These are phyloP conservation scores for Pammene fasciana DNA, from an alignment of 2,888 invertebrate species.

Conservation along the genomic window DNA sequence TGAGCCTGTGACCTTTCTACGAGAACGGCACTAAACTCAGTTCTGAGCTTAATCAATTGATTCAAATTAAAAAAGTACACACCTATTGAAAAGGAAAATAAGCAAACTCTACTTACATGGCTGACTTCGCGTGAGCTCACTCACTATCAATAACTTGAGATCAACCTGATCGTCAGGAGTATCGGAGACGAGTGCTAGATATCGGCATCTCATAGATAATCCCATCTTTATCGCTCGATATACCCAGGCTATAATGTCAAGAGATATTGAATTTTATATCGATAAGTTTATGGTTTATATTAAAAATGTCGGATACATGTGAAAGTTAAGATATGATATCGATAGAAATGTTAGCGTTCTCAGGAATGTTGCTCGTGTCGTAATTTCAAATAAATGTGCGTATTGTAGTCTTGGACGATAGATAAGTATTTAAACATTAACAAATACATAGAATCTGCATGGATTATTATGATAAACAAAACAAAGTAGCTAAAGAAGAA, in stretches of 20 bases:
- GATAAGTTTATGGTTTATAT: not conserved
- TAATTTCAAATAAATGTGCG: not conserved
- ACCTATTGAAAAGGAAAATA: not conserved
- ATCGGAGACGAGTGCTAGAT: slow-evolving; percentile 13
- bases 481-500: too few relatives aligned
- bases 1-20: too few relatives aligned
- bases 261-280: not conserved
- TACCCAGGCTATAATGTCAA: not conserved
- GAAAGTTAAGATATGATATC: slow-evolving; percentile 39
- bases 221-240: slow-evolving; percentile 17
- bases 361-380: slow-evolving; percentile 10
- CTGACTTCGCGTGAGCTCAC: slow-evolving; percentile 45
- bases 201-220: slow-evolving; percentile 29
- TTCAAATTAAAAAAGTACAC: too few relatives aligned
- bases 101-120: slow-evolving; percentile 49
- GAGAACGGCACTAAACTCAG: too few relatives aligned
- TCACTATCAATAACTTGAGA: slow-evolving; percentile 25
- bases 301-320: slow-evolving; percentile 3
- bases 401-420: not conserved
- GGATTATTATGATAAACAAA: too few relatives aligned
- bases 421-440: too few relatives aligned
- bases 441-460: too few relatives aligned
- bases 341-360: slow-evolving; percentile 20
- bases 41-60: too few relatives aligned
- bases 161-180: slow-evolving; percentile 14